phyloP scores from a whole-genome alignment of 2,888 invertebrate genomes.

The Pristionchus maxplancki region DNA sequence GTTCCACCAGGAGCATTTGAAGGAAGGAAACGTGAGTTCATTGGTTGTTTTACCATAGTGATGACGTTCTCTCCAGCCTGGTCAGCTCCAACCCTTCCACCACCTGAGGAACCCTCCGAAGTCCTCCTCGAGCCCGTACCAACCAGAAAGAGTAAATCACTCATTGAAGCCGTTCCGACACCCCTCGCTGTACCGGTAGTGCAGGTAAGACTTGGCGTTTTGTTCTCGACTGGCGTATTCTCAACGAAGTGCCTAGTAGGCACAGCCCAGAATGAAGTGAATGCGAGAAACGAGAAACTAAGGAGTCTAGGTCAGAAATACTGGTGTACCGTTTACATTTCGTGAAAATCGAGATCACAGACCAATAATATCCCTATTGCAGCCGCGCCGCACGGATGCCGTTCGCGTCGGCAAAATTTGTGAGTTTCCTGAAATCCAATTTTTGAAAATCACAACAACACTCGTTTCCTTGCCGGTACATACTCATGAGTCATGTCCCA shows the following conservation, averaged over 20 bases:
- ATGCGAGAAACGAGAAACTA: neutral
- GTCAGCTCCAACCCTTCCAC: constrained; percentile 9
- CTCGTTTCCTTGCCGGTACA: neutral
- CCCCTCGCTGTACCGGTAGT: neutral
- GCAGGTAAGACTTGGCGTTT: neutral
- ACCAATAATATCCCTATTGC: no score
- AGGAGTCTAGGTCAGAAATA: no score
- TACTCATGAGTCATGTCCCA: neutral
- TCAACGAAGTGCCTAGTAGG: no score
- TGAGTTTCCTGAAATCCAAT: neutral
- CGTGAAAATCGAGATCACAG: no score
- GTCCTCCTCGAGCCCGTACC: neutral
- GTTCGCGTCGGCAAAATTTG: constrained; percentile 32
- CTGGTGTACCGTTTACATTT: no score
- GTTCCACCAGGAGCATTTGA: neutral
- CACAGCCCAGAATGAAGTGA: no score
- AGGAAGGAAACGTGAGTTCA: neutral
- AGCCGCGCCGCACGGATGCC: neutral
- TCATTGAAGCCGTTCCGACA: neutral
- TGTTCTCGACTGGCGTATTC: no score
- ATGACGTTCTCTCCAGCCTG: neutral
- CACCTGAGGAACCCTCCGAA: neutral
- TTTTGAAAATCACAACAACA: neutral
- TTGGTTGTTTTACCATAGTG: neutral
- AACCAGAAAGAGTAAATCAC: neutral